These are phyloP conservation scores for Dyspetes luteomarginatus DNA, from an alignment of 2,888 invertebrate species.

Conservation along the genomic window DNA sequence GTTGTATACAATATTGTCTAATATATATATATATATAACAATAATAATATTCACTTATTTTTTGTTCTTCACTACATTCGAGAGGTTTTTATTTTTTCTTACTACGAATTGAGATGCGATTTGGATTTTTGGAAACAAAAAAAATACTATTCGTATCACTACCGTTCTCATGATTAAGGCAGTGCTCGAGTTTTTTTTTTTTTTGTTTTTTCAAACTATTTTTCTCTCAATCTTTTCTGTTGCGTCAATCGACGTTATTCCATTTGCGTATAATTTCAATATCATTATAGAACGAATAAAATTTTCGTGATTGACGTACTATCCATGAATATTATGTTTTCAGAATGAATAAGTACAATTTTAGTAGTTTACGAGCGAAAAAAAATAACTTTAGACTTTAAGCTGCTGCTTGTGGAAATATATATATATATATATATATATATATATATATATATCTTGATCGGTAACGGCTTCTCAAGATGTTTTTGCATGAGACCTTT, in stretches of 20 bases:
- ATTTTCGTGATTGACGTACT: constrained; percentile 13
- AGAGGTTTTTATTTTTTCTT: not conserved
- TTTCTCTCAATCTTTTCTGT: not conserved
- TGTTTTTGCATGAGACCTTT: too few relatives aligned
- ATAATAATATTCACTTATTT: constrained; percentile 28
- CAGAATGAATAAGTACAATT: constrained; percentile 46
- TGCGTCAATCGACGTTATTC: not conserved
- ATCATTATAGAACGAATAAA: constrained; percentile 19
- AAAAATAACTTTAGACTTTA: too few relatives aligned
- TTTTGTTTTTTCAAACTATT: not conserved
- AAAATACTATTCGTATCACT: constrained; percentile 4
- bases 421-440: not conserved
- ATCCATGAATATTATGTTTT: constrained; percentile 20
- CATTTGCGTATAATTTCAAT: not conserved
- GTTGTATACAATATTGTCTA: constrained; percentile 69
- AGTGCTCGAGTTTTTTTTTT: constrained; percentile 43
- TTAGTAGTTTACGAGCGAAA: too few relatives aligned
- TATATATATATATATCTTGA: not conserved
- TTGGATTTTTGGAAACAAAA: not conserved
- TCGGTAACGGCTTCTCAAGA: too few relatives aligned
- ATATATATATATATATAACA: constrained; percentile 54
- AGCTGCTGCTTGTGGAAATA: not conserved
- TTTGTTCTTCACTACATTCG: constrained; percentile 29
- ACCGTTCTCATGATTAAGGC: constrained; percentile 26
- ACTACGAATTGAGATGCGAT: not conserved